These are phyloP conservation scores for Percopsis omiscomaycus DNA, from an alignment of 2,797 vertebrate genomes.

Conservation along the genomic window DNA sequence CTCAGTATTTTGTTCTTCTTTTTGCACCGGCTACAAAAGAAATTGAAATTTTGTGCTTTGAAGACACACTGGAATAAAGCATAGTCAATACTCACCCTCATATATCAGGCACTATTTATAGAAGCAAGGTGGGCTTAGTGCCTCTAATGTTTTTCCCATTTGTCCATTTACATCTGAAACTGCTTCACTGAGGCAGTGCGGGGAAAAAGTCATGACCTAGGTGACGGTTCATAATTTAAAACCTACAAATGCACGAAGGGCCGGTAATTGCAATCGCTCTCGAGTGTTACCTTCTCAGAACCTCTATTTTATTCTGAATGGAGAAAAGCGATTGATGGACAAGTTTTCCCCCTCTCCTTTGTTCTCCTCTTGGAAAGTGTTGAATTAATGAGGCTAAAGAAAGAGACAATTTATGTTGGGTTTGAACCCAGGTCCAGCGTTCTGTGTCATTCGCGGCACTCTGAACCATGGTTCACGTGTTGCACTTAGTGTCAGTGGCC, in stretches of 20 bases:
- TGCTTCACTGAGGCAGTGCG: constrained; percentile 51
- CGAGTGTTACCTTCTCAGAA: not conserved
- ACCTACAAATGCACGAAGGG: constrained; percentile 40
- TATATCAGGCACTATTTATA: constrained; percentile 24
- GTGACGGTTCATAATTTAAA: constrained; percentile 58
- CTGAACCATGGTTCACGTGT: constrained; percentile 51
- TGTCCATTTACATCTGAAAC: constrained; percentile 37
- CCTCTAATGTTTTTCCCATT: constrained; percentile 41
- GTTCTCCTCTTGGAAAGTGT: constrained; percentile 37
- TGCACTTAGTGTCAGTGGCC: constrained; percentile 10
- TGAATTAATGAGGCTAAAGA: constrained; percentile 49
- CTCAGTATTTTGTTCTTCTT: not conserved
- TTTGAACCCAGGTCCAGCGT: constrained; percentile 57
- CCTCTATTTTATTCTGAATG: not conserved
- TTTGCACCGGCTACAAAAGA: constrained; percentile 4
- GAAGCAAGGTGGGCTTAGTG: constrained; percentile 30
- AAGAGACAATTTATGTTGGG: constrained; percentile 22
- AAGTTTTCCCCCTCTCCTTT: constrained; percentile 17
- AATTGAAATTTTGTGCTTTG: constrained; percentile 28
- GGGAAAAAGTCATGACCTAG: constrained; percentile 55
- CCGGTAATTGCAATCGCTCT: constrained; percentile 63
- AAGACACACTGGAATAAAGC: constrained; percentile 31
- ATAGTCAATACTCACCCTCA: constrained; percentile 49
- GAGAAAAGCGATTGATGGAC: constrained; percentile 12
- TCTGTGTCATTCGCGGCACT: constrained; percentile 48